Percentiles rank a stretch among this genome's conserved stretches.
Conservation (phyloP, 2,797 vertebrate species). For the Adrianichthys oophorus region DNA sequence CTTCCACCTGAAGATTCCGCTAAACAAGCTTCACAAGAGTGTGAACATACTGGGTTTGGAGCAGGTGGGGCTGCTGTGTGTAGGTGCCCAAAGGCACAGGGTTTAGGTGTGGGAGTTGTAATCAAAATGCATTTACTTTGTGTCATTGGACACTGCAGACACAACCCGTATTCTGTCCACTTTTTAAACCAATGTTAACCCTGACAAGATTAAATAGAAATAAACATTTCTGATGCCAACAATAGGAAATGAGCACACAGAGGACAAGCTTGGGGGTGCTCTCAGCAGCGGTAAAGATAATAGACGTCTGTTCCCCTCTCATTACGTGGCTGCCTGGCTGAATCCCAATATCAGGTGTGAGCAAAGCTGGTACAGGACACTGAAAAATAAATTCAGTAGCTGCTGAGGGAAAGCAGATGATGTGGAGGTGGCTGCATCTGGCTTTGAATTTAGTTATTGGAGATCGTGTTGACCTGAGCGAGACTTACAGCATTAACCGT, state of each 20-base stretch:
- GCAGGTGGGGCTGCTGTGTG: constrained; percentile 50
- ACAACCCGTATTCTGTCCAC: constrained; percentile 23
- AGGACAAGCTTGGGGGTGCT: constrained; percentile 9
- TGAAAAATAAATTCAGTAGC: constrained; percentile 59
- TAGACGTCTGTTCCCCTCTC: constrained; percentile 17
- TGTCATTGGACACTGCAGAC: constrained; percentile 15
- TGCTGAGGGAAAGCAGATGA: constrained; percentile 56
- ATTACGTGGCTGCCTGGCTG: constrained; percentile 25
- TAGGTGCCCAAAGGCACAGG: constrained; percentile 19
- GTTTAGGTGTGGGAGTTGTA: constrained; percentile 16
- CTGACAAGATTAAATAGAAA: constrained; percentile 7
- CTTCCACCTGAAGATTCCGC: constrained; percentile 13
- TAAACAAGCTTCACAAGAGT: constrained; percentile 37
- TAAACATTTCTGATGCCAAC: constrained; percentile 10
- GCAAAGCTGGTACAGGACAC: constrained; percentile 27
- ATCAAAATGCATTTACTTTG: constrained; percentile 10
- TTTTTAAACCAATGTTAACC: background rate
- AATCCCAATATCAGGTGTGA: constrained; percentile 51
- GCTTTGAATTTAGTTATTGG: constrained; percentile 32
- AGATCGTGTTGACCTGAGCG: constrained; percentile 17
- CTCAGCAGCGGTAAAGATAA: constrained; percentile 1
- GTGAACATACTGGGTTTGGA: constrained; percentile 65
- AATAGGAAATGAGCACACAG: constrained; percentile 20
- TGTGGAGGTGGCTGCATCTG: constrained; percentile 45
- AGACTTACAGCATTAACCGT: background rate